Percentiles rank a stretch among this genome's conserved stretches.
Evolutionary conservation across 2,113 vertebrate genomes (phyloP).

Genomic region (Protomyctophum bolini): DNA sequence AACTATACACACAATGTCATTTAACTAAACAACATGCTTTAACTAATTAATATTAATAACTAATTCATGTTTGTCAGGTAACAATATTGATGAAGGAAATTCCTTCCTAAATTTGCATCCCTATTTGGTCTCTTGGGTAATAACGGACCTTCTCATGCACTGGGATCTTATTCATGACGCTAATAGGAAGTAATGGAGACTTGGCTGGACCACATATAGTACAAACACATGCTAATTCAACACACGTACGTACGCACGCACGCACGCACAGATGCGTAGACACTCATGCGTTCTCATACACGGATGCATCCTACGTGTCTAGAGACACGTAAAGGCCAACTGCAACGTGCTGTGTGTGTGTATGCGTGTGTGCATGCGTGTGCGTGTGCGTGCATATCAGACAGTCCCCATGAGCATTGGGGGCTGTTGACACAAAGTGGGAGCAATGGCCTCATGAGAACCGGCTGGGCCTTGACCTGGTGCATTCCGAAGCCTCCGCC

Average conservation of each 20-base stretch:
- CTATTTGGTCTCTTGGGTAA: not conserved
- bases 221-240: not conserved
- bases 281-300: slow-evolving; percentile 74
- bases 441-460: slow-evolving; percentile 69
- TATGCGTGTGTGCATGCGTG: not conserved
- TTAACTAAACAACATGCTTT: no score
- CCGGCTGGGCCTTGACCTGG: slow-evolving; percentile 49
- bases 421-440: slow-evolving; percentile 21
- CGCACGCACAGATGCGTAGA: not conserved
- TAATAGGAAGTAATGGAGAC: not conserved
- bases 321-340: slow-evolving; percentile 42
- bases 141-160: not conserved
- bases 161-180: not conserved
- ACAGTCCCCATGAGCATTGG: slow-evolving; percentile 39
- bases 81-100: no score
- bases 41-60: no score
- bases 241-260: not conserved
- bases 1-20: no score
- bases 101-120: no score
- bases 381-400: not conserved
- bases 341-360: slow-evolving; percentile 31
- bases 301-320: slow-evolving; percentile 68
- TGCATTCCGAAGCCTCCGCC: slow-evolving; percentile 50
- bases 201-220: not conserved
- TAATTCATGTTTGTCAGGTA: no score